Evolutionary conservation across 2,113 vertebrate species (phyloP).

Genomic region (Oncorhynchus mykiss): DNA sequence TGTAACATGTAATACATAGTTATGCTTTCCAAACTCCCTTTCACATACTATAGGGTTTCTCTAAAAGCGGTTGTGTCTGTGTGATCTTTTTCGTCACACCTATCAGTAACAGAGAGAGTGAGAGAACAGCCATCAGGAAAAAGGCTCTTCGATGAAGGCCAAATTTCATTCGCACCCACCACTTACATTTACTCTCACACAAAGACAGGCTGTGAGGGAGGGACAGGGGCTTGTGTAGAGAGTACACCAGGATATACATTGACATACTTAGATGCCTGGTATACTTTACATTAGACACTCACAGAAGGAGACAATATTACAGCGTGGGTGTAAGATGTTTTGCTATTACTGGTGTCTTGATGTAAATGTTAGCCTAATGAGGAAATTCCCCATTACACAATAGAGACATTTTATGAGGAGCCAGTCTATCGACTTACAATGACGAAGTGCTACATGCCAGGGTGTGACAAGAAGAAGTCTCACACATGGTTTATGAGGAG

Average conservation of each 20-base stretch:
- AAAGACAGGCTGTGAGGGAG: neutral
- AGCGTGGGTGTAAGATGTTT: neutral
- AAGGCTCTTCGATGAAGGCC: neutral
- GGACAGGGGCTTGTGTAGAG: neutral
- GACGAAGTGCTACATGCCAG: neutral
- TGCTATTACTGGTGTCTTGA: neutral
- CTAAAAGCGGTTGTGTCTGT: neutral
- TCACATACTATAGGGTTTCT: neutral
- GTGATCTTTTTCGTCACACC: slow-evolving; percentile 20
- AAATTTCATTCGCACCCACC: neutral
- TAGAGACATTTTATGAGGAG: neutral
- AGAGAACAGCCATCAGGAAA: neutral
- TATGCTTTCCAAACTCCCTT: slow-evolving; percentile 21
- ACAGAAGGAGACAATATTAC: neutral
- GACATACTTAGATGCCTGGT: slow-evolving; percentile 13
- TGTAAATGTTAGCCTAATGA: neutral
- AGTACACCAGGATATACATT: slow-evolving; percentile 10
- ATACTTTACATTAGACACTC: slow-evolving; percentile 41
- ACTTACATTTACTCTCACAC: slow-evolving; percentile 1
- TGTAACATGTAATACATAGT: slow-evolving; percentile 32
- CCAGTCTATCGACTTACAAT: neutral
- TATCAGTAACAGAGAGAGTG: slow-evolving; percentile 5
- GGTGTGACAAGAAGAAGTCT: neutral
- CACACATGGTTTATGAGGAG: neutral
- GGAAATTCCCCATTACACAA: neutral